A percentile compares a stretch with the other conserved stretches of the same genome.
These are phyloP conservation scores for Gambusia yucatana DNA, from an alignment of 2,797 vertebrate species.

Conservation along the genomic window DNA sequence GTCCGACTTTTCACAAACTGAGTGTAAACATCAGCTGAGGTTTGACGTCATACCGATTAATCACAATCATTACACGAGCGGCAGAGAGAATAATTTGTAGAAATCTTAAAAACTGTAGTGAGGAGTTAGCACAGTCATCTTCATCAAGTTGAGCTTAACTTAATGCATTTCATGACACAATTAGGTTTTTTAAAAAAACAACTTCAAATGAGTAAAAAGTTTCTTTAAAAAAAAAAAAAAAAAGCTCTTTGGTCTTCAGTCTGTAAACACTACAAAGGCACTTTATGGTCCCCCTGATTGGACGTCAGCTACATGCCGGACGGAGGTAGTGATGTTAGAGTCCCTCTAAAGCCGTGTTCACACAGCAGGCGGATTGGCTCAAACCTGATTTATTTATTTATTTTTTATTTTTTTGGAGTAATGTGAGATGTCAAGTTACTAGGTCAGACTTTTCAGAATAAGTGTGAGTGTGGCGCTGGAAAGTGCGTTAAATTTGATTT, in stretches of 20 bases:
- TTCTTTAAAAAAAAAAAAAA: neutral
- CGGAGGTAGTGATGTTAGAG: constrained; percentile 21
- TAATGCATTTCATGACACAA: constrained; percentile 7
- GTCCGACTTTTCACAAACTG: constrained; percentile 58
- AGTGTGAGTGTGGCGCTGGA: too few species aligned
- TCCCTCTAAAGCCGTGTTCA: neutral
- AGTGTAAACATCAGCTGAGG: constrained; percentile 56
- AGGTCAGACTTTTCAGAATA: too few species aligned
- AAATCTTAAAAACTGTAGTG: constrained; percentile 9
- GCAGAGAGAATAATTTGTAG: constrained; percentile 21
- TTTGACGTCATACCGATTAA: constrained; percentile 23
- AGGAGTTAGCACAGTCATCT: too few species aligned
- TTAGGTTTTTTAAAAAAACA: constrained; percentile 7
- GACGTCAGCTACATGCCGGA: constrained; percentile 11
- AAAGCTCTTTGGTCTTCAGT: constrained; percentile 49
- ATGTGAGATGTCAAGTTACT: too few species aligned
- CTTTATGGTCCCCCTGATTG: constrained; percentile 13
- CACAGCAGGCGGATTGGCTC: too few species aligned
- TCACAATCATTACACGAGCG: constrained; percentile 45
- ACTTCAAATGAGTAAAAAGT: neutral
- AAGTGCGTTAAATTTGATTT: too few species aligned
- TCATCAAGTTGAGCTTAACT: neutral
- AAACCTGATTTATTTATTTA: too few species aligned
- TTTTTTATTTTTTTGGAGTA: too few species aligned
- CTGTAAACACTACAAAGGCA: constrained; percentile 67